Conservation (phyloP, 2,797 vertebrate genomes). For the Pelobates cultripes region DNA sequence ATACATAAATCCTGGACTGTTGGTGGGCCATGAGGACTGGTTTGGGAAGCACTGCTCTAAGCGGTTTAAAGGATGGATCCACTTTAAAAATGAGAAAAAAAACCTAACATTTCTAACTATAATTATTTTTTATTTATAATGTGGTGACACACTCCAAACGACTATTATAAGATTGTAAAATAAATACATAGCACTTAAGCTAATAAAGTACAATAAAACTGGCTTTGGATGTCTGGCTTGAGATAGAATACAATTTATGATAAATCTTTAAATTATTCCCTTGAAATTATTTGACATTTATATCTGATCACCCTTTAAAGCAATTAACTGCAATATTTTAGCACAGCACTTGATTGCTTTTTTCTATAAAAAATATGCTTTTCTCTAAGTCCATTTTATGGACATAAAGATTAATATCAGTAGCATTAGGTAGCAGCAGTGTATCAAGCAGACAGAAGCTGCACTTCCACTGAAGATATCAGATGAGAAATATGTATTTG, state of each 20-base stretch:
- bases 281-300: neutral
- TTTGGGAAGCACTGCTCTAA: too few relatives aligned
- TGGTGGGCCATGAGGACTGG: too few relatives aligned
- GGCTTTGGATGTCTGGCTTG: too few relatives aligned
- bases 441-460: neutral
- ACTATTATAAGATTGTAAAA: too few relatives aligned
- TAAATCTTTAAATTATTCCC: neutral
- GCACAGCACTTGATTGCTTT: neutral
- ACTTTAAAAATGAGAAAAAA: too few relatives aligned
- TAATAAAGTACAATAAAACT: too few relatives aligned
- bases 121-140: too few relatives aligned
- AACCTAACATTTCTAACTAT: too few relatives aligned
- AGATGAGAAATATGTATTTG: conserved; percentile 8
- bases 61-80: too few relatives aligned
- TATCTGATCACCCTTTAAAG: neutral
- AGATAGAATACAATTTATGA: neutral
- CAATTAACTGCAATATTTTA: neutral
- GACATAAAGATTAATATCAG: conserved; percentile 13
- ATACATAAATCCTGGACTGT: too few relatives aligned
- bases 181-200: too few relatives aligned
- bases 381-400: neutral
- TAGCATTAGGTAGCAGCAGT: neutral
- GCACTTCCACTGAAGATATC: conserved; percentile 6
- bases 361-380: neutral
- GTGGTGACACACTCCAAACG: too few relatives aligned